phyloP scores from a whole-genome alignment of 2,797 vertebrate genomes.

The Pteronotus mesoamericanus region DNA sequence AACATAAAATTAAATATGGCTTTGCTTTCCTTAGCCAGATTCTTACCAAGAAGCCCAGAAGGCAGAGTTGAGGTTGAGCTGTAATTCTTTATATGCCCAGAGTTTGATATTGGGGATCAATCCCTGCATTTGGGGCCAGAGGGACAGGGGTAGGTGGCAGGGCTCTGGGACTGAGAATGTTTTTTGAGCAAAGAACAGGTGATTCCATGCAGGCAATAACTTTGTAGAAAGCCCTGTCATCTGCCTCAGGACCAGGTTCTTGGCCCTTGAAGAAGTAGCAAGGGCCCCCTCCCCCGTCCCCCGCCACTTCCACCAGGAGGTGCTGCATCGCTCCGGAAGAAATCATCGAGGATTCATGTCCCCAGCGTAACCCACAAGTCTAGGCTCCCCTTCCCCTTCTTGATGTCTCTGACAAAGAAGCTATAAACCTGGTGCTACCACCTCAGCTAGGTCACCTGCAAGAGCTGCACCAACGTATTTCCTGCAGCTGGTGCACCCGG shows the following conservation, averaged over 20 bases:
- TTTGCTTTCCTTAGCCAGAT: not conserved
- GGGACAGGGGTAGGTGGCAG: not conserved
- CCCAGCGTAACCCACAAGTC: not conserved
- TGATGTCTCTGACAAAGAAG: not conserved
- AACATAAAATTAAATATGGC: not conserved
- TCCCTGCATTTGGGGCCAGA: not conserved
- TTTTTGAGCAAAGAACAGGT: not conserved
- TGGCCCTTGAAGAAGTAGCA: not conserved
- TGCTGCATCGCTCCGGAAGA: not conserved
- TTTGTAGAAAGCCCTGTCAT: not conserved
- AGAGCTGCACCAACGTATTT: not conserved
- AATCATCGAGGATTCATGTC: not conserved
- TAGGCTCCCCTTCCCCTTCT: not conserved
- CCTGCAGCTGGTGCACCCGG: accelerated
- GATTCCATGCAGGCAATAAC: not conserved
- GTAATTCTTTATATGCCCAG: not conserved
- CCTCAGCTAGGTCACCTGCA: not conserved
- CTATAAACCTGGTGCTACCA: not conserved
- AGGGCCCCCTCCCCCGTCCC: not conserved
- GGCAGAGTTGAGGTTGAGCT: not conserved
- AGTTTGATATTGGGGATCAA: not conserved
- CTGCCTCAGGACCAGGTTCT: not conserved
- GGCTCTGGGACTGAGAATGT: not conserved
- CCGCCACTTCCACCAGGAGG: not conserved
- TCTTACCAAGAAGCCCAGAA: not conserved